Evolutionary conservation across 2,113 vertebrate genomes (phyloP).

Genomic region (Calyptommatus sinebrachiatus): DNA sequence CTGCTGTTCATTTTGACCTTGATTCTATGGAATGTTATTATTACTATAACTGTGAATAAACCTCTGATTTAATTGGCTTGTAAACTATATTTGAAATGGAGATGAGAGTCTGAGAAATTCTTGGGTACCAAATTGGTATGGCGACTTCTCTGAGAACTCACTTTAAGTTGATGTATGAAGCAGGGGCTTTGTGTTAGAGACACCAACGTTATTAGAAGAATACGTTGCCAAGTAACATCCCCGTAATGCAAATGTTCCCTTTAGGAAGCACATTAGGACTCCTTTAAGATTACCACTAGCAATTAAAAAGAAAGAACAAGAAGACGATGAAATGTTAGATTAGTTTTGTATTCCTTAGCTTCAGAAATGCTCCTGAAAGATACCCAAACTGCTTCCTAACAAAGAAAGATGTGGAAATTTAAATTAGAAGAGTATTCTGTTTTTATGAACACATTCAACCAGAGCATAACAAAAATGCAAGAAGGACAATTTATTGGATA

Average conservation of each 20-base stretch:
- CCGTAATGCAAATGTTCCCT: constrained; percentile 28
- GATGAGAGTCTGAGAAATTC: neutral
- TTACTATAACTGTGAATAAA: constrained; percentile 9
- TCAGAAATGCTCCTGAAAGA: constrained; percentile 9
- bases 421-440: constrained; percentile 24
- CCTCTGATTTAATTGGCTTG: constrained; percentile 3
- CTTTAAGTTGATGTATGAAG: constrained; percentile 39
- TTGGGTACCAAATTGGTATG: constrained; percentile 4
- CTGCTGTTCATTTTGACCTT: neutral
- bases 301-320: constrained; percentile 17
- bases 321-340: constrained; percentile 22
- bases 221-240: constrained; percentile 43
- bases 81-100: constrained; percentile 26
- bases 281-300: constrained; percentile 20
- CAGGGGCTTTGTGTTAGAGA: constrained; percentile 35
- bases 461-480: neutral
- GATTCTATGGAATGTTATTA: constrained; percentile 3
- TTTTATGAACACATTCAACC: constrained; percentile 26
- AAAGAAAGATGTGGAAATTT: constrained; percentile 32
- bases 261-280: constrained; percentile 2
- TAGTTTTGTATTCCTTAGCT: constrained; percentile 27
- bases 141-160: constrained; percentile 28
- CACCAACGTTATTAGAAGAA: constrained; percentile 10
- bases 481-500: constrained; percentile 25
- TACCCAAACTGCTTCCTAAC: neutral